Evolutionary conservation across 1,140 invertebrate genomes (phyloP), one percentile per base, ranked within the genome.

Genomic region (Camponotus vicinus): DNA sequence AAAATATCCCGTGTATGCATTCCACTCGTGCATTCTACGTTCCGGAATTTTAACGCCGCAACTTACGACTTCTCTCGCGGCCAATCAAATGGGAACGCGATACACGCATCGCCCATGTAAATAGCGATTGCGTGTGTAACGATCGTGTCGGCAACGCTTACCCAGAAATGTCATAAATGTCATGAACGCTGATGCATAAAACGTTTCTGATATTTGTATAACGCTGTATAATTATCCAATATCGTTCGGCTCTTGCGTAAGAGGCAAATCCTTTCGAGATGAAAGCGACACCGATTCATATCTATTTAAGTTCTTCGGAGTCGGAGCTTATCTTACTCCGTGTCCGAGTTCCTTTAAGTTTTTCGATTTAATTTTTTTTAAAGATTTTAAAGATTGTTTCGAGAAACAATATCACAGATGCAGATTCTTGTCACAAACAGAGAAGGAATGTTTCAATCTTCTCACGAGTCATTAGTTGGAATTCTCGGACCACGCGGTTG

Each of bases 31-130:
- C 34, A 70, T 80, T 57, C 78, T 49, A 15, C 66, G 52, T 45
- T 37, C 34, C 55, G 69, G 79, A 75, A 83, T 83, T 75, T 82
- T 75, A 61, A 83, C 69, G 79, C 27, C 55, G 79, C 40, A n/a
- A 49, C 69, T 73, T 49, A 59, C 69, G 55, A 59, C 32, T 61
- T 57, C 55, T 37, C 18, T 49, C 32, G 79, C 40, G 27, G 18
- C 34, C 15, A 13, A 61, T 82, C 27, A 49, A 83, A 61, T 11
- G 52, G 67, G 61, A 61, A 71, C 67, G 13, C 21, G 45, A 57
- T 57, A 61, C 67, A 21, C 52, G 40, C 40, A 73, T 61, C 55
- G 27, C n/a, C 40, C 52, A 55, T 15, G 69, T 37, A 37, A 83
- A 83, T 61, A 37, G 63, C 69, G 67, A 40, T 73, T 40, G 69